Evolutionary conservation across 2,797 vertebrate species (phyloP).

Genomic region (Gila robusta): DNA sequence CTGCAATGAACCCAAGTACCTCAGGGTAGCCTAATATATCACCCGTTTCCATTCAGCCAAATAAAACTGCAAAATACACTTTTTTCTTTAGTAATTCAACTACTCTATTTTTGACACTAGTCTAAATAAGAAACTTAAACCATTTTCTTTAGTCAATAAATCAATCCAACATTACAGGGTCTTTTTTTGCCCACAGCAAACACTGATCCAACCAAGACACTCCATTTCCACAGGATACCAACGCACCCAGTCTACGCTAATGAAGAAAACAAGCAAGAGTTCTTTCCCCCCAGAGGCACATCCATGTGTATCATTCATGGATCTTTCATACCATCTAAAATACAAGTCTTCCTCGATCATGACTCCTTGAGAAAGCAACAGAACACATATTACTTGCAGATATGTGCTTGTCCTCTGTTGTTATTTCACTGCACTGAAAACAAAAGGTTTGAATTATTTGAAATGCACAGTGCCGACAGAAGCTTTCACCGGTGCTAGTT

Average conservation of each 20-base stretch:
- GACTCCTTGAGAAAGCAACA: neutral
- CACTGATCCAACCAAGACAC: neutral
- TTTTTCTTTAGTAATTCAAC: neutral
- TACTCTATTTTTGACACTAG: neutral
- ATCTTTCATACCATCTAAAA: slow-evolving; percentile 29
- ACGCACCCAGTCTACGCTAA: slow-evolving; percentile 49
- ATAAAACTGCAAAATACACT: neutral
- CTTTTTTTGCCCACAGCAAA: neutral
- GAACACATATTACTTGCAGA: slow-evolving; percentile 47
- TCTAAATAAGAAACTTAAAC: neutral
- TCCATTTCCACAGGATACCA: slow-evolving; percentile 35
- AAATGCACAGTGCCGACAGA: slow-evolving; percentile 24
- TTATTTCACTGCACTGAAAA: slow-evolving; percentile 36
- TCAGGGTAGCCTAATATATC: neutral
- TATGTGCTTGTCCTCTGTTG: slow-evolving; percentile 46
- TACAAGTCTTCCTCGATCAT: neutral
- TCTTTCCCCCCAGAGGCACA: slow-evolving; percentile 63
- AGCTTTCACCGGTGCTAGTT: slow-evolving; percentile 20
- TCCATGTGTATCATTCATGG: slow-evolving; percentile 72
- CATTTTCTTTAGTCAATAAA: neutral
- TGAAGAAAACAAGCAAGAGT: slow-evolving; percentile 56
- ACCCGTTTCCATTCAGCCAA: neutral
- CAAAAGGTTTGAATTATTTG: slow-evolving; percentile 23
- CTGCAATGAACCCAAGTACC: too few relatives aligned
- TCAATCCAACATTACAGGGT: neutral